A percentile compares a stretch with the other conserved stretches of the same genome.
Conservation (phyloP, 2,888 invertebrate genomes). For the Apamea monoglypha region DNA sequence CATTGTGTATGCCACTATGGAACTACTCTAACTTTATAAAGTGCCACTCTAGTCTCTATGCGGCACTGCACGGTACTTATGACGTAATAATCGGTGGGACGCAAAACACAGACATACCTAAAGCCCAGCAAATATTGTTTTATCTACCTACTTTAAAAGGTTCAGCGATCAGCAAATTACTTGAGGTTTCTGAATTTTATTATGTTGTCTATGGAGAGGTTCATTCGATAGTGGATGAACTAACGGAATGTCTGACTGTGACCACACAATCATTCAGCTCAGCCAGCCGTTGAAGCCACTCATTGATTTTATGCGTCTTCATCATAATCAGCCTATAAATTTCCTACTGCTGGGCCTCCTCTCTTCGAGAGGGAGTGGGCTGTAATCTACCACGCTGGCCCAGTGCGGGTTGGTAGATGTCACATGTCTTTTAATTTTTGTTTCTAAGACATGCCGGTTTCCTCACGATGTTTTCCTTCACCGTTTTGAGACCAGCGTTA, state of each 20-base stretch:
- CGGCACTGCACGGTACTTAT: slow-evolving; percentile 26
- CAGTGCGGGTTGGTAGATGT: too few relatives aligned
- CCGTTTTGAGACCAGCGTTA: too few relatives aligned
- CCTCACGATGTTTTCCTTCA: too few relatives aligned
- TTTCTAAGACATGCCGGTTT: too few relatives aligned
- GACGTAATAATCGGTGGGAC: slow-evolving; percentile 28
- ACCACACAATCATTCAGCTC: not conserved
- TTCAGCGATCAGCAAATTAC: not conserved
- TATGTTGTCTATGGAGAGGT: not conserved
- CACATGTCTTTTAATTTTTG: too few relatives aligned
- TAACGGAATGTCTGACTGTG: not conserved
- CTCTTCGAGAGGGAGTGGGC: too few relatives aligned
- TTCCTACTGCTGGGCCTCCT: too few relatives aligned
- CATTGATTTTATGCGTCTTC: too few relatives aligned
- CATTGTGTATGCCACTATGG: not conserved
- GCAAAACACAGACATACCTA: not conserved
- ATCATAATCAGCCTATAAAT: too few relatives aligned
- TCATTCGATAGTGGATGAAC: not conserved
- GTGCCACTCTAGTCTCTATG: slow-evolving; percentile 37
- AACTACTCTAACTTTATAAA: slow-evolving; percentile 29
- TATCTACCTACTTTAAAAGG: not conserved
- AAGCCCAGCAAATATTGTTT: not conserved
- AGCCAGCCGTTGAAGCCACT: not conserved
- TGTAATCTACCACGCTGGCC: too few relatives aligned
- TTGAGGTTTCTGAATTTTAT: not conserved